phyloP scores from a whole-genome alignment of 2,888 invertebrate genomes.

The Aproaerema taeniolella region DNA sequence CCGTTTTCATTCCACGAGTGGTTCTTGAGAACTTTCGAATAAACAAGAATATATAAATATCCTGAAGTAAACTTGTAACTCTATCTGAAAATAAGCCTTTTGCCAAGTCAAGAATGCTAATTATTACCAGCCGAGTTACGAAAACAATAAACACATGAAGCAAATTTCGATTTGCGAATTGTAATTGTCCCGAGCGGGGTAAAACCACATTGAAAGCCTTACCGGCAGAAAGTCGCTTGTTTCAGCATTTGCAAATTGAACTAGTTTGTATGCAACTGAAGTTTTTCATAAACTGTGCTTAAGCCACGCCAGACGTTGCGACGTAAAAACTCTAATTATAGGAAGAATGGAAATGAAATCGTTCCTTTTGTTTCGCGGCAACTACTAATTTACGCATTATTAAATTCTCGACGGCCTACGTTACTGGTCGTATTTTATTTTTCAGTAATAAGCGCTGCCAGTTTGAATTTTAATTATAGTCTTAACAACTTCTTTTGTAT shows the following conservation, averaged over 20 bases:
- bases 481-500: too few relatives aligned
- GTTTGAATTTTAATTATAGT: too few relatives aligned
- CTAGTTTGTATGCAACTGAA: conserved; percentile 56
- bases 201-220: conserved; percentile 31
- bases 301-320: conserved; percentile 41
- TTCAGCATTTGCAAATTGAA: conserved; percentile 46
- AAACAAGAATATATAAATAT: too few relatives aligned
- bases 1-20: too few relatives aligned
- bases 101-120: too few relatives aligned
- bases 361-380: conserved; percentile 37
- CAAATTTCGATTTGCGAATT: conserved; percentile 38
- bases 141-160: conserved; percentile 10
- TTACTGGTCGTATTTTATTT: conserved; percentile 2
- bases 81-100: too few relatives aligned
- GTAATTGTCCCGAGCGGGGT: conserved; percentile 36
- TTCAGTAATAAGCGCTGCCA: conserved; percentile 1
- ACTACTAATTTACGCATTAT: conserved; percentile 42
- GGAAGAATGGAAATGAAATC: conserved; percentile 52
- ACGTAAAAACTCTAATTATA: conserved; percentile 58
- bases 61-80: too few relatives aligned
- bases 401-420: conserved; percentile 38
- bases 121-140: too few relatives aligned
- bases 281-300: conserved; percentile 56
- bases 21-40: too few relatives aligned
- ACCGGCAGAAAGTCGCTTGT: conserved; percentile 31